Percentiles rank a stretch among this genome's conserved stretches.
Conservation (phyloP, 2,113 vertebrate species). For the Xiphophorus couchianus region DNA sequence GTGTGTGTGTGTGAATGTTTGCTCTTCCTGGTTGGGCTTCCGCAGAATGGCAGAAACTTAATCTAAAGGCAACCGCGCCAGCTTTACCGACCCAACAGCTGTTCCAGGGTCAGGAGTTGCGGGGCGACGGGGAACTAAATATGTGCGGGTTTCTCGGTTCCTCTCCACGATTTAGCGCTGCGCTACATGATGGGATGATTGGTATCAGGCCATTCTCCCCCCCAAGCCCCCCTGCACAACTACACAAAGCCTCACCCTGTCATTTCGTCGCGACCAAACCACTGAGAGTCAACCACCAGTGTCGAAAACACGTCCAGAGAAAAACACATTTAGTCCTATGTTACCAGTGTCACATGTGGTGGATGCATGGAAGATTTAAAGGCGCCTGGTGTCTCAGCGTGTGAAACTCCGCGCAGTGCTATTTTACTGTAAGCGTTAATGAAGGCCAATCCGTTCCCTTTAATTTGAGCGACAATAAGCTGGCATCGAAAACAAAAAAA, state of each 20-base stretch:
- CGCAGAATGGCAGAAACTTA: slow-evolving; percentile 73
- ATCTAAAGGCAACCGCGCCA: slow-evolving; percentile 27
- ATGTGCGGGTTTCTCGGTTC: background rate
- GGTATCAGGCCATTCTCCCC: too few relatives aligned
- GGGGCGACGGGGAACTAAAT: background rate
- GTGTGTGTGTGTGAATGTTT: slow-evolving; percentile 20
- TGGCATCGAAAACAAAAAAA: background rate
- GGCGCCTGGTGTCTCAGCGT: too few relatives aligned
- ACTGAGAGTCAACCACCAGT: background rate
- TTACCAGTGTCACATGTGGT: background rate
- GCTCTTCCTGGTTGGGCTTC: slow-evolving; percentile 77
- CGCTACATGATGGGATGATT: too few relatives aligned
- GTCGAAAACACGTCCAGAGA: background rate
- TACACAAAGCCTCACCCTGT: too few relatives aligned
- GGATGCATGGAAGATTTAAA: background rate
- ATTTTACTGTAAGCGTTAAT: too few relatives aligned
- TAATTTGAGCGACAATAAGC: background rate
- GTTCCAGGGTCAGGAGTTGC: background rate
- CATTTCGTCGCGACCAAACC: background rate
- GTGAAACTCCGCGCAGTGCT: too few relatives aligned
- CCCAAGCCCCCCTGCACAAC: too few relatives aligned
- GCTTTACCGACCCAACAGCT: background rate
- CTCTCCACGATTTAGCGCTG: too few relatives aligned
- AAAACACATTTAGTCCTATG: background rate
- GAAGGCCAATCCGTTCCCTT: too few relatives aligned